phyloP scores from a whole-genome alignment of 2,113 vertebrate species.

The Pollimyrus isidori region DNA sequence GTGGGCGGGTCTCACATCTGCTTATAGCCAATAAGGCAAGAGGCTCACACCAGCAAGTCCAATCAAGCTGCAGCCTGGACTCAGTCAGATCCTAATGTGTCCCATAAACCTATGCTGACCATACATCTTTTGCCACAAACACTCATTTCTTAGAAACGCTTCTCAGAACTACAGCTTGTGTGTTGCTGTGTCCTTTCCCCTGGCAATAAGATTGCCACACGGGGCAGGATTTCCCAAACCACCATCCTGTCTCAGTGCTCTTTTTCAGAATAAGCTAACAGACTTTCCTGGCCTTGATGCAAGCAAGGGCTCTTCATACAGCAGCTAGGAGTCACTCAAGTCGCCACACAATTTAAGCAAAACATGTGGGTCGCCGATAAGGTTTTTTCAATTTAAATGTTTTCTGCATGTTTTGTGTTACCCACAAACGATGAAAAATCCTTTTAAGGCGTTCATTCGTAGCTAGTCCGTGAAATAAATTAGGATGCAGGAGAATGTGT shows the following conservation, averaged over 20 bases:
- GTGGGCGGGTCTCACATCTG: not conserved
- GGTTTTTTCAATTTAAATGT: conserved; percentile 15
- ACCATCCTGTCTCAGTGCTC: not conserved
- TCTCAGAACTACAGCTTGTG: not conserved
- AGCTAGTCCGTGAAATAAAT: not conserved
- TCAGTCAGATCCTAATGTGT: not conserved
- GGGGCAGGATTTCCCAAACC: not conserved
- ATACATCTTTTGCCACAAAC: not conserved
- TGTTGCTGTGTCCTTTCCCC: not conserved
- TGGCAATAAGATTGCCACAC: not conserved
- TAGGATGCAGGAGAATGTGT: not conserved
- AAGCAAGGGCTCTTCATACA: not conserved
- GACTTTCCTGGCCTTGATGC: not conserved
- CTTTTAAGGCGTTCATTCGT: not conserved
- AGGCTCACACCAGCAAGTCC: not conserved
- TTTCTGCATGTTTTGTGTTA: not conserved
- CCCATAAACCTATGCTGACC: not conserved
- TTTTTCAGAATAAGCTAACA: not conserved
- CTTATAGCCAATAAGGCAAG: not conserved
- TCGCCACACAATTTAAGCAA: not conserved
- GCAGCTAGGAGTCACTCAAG: not conserved
- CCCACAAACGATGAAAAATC: not conserved
- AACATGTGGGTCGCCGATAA: conserved; percentile 13
- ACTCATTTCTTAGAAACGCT: not conserved
- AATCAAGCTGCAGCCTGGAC: not conserved